Evolutionary conservation across 2,888 invertebrate species (phyloP).

Genomic region (Hanleya hanleyi): DNA sequence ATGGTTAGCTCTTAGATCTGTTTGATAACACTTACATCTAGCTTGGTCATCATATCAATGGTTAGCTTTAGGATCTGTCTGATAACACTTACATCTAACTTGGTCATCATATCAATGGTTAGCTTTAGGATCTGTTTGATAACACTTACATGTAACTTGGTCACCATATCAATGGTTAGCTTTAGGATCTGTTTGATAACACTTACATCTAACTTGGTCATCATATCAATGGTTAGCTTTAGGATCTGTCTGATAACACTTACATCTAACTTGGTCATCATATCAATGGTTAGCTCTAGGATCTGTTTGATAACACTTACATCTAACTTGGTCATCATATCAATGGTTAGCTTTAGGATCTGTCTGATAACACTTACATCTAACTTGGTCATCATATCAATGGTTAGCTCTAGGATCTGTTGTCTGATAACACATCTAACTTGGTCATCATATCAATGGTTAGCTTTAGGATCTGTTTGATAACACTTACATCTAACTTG

Average conservation of each 20-base stretch:
- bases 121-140: conserved; percentile 83
- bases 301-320: conserved; percentile 79
- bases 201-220: conserved; percentile 71
- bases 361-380: conserved; percentile 76
- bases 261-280: conserved; percentile 77
- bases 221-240: conserved; percentile 85
- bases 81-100: conserved; percentile 72
- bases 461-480: too few relatives aligned
- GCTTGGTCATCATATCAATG: conserved; percentile 80
- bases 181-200: too few relatives aligned
- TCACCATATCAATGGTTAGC: too few relatives aligned
- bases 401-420: conserved; percentile 82
- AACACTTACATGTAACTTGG: too few relatives aligned
- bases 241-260: conserved; percentile 81
- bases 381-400: conserved; percentile 80
- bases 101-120: conserved; percentile 82
- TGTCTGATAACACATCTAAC: too few relatives aligned
- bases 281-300: conserved; percentile 83
- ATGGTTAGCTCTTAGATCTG: conserved; percentile 84
- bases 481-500: conserved; percentile 67
- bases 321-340: conserved; percentile 78
- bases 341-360: conserved; percentile 83
- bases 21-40: conserved; percentile 75
- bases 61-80: conserved; percentile 83
- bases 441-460: too few relatives aligned